Evolutionary conservation across 1,140 invertebrate species (phyloP).

Genomic region (Drosophila littoralis): DNA sequence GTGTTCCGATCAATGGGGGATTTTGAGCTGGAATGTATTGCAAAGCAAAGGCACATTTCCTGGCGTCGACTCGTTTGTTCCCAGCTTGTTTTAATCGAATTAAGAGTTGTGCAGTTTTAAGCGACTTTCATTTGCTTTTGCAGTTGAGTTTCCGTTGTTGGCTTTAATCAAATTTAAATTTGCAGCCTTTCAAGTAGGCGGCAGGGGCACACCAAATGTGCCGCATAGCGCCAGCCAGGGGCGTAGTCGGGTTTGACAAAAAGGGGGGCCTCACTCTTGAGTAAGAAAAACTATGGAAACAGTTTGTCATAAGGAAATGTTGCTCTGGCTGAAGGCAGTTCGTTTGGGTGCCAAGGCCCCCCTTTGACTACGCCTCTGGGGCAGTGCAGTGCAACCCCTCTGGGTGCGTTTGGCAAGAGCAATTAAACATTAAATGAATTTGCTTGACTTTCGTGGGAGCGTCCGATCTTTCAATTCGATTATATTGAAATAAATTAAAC

Average conservation of each 20-base stretch:
- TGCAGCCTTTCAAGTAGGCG: slow-evolving; percentile 63
- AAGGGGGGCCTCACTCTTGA: too few species aligned
- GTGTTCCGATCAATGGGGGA: too few species aligned
- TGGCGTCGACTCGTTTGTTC: neutral
- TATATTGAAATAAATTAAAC: slow-evolving; percentile 83
- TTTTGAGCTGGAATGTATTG: too few species aligned
- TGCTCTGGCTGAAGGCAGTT: neutral
- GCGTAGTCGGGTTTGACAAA: neutral
- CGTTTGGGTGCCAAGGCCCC: neutral
- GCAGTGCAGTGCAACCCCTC: slow-evolving; percentile 8
- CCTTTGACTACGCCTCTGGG: slow-evolving; percentile 6
- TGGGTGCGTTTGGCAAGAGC: slow-evolving; percentile 29
- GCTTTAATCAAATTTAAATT: slow-evolving; percentile 77
- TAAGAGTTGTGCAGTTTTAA: slow-evolving; percentile 25
- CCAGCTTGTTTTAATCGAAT: slow-evolving; percentile 35
- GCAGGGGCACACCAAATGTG: slow-evolving; percentile 20
- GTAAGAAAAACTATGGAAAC: too few species aligned
- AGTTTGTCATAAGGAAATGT: too few species aligned
- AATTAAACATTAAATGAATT: slow-evolving; percentile 81
- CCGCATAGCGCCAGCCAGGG: slow-evolving; percentile 41
- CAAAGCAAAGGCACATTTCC: too few species aligned
- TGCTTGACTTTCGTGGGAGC: slow-evolving; percentile 81
- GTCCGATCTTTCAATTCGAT: slow-evolving; percentile 78
- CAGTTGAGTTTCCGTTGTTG: slow-evolving; percentile 65
- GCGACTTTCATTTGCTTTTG: slow-evolving; percentile 42